These are phyloP conservation scores for Rhynchophorus ferrugineus DNA, from an alignment of 1,140 invertebrate species.

Conservation along the genomic window DNA sequence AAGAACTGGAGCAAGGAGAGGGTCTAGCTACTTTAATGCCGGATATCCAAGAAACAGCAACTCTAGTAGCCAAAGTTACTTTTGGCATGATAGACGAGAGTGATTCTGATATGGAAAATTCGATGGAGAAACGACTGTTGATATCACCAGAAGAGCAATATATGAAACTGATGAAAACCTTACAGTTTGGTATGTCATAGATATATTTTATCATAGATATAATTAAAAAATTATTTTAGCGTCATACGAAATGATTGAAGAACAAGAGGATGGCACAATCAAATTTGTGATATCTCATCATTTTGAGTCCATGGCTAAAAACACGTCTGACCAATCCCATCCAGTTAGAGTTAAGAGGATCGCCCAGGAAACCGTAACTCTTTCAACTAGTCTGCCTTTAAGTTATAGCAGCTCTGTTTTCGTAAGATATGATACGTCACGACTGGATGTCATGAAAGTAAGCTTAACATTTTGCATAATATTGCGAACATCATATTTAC, in stretches of 20 bases:
- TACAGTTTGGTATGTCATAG: constrained; percentile 73
- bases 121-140: constrained; percentile 44
- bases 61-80: constrained; percentile 65
- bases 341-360: constrained; percentile 83
- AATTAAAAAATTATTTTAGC: constrained; percentile 58
- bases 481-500: constrained; percentile 66
- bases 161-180: constrained; percentile 74
- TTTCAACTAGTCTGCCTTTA: constrained; percentile 88
- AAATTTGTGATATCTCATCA: constrained; percentile 85
- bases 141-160: constrained; percentile 66
- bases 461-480: constrained; percentile 51
- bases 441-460: constrained; percentile 94
- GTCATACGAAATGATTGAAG: constrained; percentile 84
- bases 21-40: constrained; percentile 80
- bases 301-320: constrained; percentile 81
- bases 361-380: constrained; percentile 90
- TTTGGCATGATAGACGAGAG: constrained; percentile 34
- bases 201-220: not conserved
- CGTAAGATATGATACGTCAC: constrained; percentile 89
- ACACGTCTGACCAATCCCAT: constrained; percentile 77
- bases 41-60: constrained; percentile 78
- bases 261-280: constrained; percentile 63
- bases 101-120: constrained; percentile 27
- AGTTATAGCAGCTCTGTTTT: constrained; percentile 93
- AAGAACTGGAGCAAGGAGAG: constrained; percentile 75